Base-by-base conservation (phyloP, 2,888 invertebrate genomes). In the Agriopis aurantiaria region DNA sequence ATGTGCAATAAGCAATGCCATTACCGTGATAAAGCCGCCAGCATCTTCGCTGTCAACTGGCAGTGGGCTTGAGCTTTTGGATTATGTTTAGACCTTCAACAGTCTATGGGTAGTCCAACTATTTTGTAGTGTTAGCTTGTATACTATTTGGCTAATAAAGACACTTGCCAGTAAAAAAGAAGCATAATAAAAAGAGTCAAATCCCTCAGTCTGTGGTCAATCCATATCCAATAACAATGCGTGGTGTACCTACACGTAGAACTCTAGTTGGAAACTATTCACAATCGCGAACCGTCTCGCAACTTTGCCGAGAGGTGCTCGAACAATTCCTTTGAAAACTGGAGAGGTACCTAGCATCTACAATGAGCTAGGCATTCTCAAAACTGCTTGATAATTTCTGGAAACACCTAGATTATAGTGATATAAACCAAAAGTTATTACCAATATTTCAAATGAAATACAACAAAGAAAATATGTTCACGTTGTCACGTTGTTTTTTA, bases 241-340 rank as follows among this genome's bases (percentile, higher is more conserved):
- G 9, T 59, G 52, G 59, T 59, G 12, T 52, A 11, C 56, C 62
- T 68, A 68, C 52, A 40, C 17, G 10, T 23, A 64, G 58, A 61
- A 40, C 53, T 60, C 59, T 51, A 60, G 65, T 69, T 65, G 55
- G 43, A 60, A 65, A 69, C 69, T 61, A 65, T 65, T 69, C 56
- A 65, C 56, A 69, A 60, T 60, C 55, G 64, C n/a, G 56, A 68
- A 48, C 17, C 51, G 68, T 63, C 55, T 55, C 48, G 49, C 55
- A 56, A 69, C 64, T 64, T 60, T 55, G 9, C 51, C n/a, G 51
- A 56, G 60, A 69, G 69, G 60, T 65, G 49, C 56, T 69, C 60
- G 43, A 64, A 64, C 10, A 46, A 60, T 69, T 59, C 65, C 69
- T 69, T 65, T 60, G 33, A 51, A 60, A 56, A 51, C 59, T 48